Evolutionary conservation across 2,113 vertebrate genomes (phyloP), one percentile per base, ranked within the genome.

Genomic region (Eurypyga helias): DNA sequence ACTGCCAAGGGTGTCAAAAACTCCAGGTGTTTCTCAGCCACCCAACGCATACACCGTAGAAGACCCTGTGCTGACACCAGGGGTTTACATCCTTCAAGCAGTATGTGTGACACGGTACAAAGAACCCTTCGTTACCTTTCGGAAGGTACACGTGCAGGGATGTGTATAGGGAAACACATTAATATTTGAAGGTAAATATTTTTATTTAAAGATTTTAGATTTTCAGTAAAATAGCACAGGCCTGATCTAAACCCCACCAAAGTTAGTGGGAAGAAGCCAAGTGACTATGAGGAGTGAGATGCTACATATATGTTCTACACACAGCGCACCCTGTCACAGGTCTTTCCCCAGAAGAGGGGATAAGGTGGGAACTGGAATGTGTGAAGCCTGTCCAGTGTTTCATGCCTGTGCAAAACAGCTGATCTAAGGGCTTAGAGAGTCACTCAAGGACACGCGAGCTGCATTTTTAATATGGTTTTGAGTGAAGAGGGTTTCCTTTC

Each of bases 401-500:
- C 85, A 55, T 48, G 55, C 33, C 51, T 51, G 55, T 62, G 51
- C 43, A 71, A 73, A 80, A 62, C 48, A 92, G 43, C 51, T 92
- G 76, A 57, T 71, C 60, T 67, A 45, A 86, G 26, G 43, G 43
- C 17, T 48, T 51, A 46, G 76, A 88, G 66, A 51, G 43, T 46
- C 38, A 43, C 36, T 81, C 76, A 84, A 82, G 77, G 95, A 29
- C 69, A 24, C 0, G 0, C 17, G 36, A 51, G 24, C 69, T 89
- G 57, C 38, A 49, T 89, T 92, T 89, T n/a, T 87, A 83, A 71
- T 75, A 38, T 9, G 25, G 20, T 75, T 95, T 49, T 69, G 41
- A 94, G 48, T 43, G 65, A 57, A 95, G 61, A 95, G 38, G 17
- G n/a, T 91, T 97, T 91, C 28, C 73, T 89, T 92, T 69, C 57